phyloP scores from a whole-genome alignment of 2,113 vertebrate species.

The Periophthalmodon schlosseri region DNA sequence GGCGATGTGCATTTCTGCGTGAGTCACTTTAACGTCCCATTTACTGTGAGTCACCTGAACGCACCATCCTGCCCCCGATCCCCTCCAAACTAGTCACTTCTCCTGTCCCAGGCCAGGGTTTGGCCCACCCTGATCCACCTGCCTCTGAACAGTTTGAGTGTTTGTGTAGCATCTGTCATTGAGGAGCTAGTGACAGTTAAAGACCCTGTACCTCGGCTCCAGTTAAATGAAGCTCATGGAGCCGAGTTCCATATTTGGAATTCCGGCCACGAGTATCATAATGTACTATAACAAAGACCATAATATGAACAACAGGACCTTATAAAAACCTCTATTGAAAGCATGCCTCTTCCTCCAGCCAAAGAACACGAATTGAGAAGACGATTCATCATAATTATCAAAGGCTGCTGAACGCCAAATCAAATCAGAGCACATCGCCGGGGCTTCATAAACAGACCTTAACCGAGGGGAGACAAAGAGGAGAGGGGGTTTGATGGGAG shows the following conservation, averaged over 20 bases:
- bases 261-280: too few relatives aligned
- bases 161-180: constrained; percentile 61
- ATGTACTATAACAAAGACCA: neutral
- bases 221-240: too few relatives aligned
- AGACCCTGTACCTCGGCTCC: too few relatives aligned
- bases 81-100: too few relatives aligned
- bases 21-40: constrained; percentile 56
- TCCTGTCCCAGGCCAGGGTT: constrained; percentile 31
- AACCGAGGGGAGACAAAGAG: constrained; percentile 46
- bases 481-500: constrained; percentile 29
- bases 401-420: constrained; percentile 61
- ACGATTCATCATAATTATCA: constrained; percentile 72
- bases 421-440: constrained; percentile 51
- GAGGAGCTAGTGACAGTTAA: constrained; percentile 52
- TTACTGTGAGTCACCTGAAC: constrained; percentile 65
- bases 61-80: constrained; percentile 3
- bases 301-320: neutral
- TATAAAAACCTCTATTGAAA: neutral
- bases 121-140: constrained; percentile 1
- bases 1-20: constrained; percentile 52
- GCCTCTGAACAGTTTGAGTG: constrained; percentile 57
- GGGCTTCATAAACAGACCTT: constrained; percentile 57
- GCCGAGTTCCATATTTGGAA: too few relatives aligned
- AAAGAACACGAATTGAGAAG: constrained; percentile 5
- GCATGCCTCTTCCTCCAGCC: neutral